These are phyloP conservation scores for Zaprionus kolodkinae DNA, from an alignment of 1,140 invertebrate species.

Conservation along the genomic window DNA sequence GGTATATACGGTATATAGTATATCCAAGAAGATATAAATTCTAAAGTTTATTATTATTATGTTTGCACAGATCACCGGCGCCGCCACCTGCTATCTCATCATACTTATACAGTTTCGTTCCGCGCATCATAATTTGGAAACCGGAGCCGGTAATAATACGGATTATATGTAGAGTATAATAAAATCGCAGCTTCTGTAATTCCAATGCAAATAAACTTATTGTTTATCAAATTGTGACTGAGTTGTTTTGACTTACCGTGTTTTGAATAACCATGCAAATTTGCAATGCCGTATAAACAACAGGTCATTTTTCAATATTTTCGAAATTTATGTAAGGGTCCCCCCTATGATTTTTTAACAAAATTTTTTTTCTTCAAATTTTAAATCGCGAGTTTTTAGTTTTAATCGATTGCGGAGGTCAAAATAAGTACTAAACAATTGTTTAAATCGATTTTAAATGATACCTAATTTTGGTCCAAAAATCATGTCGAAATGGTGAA, in stretches of 20 bases:
- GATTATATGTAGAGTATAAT: constrained; percentile 10
- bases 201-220: neutral
- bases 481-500: too few relatives aligned
- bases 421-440: too few relatives aligned
- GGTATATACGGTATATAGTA: constrained; percentile 37
- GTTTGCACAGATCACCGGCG: constrained; percentile 66
- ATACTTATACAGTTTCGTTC: constrained; percentile 77
- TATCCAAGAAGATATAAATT: neutral
- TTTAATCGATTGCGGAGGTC: too few relatives aligned
- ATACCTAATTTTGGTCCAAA: too few relatives aligned
- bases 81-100: constrained; percentile 79
- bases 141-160: constrained; percentile 15
- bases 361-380: too few relatives aligned
- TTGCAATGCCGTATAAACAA: too few relatives aligned
- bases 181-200: neutral
- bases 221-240: neutral
- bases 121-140: constrained; percentile 61
- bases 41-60: neutral
- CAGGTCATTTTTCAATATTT: neutral
- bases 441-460: too few relatives aligned
- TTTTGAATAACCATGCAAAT: too few relatives aligned
- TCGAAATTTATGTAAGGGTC: too few relatives aligned
- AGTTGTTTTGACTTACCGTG: too few relatives aligned
- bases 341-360: too few relatives aligned
- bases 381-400: too few relatives aligned